Percentiles rank a stretch among this genome's conserved stretches.
Conservation (phyloP, 2,888 invertebrate species). For the Yponomeuta malinellus region DNA sequence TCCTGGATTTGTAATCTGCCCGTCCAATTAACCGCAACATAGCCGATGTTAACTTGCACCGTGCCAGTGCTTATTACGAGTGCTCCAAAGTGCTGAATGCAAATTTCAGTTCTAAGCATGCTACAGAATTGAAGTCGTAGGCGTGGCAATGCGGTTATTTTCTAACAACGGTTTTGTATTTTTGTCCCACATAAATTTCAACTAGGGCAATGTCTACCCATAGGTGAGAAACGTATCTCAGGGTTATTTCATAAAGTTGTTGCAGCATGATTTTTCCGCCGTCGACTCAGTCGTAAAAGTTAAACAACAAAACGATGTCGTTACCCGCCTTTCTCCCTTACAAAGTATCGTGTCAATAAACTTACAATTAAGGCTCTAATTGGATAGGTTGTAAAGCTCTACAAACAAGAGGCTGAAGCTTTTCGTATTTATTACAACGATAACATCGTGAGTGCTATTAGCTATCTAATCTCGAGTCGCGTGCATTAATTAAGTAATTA, state of each 20-base stretch:
- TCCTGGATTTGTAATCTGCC: background rate
- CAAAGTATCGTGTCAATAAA: slow-evolving; percentile 11
- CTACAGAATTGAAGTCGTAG: background rate
- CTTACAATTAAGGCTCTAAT: slow-evolving; percentile 13
- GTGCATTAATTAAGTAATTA: slow-evolving; percentile 12
- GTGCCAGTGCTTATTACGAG: background rate
- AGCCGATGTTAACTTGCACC: background rate
- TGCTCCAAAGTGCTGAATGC: background rate
- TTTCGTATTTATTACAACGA: slow-evolving; percentile 6
- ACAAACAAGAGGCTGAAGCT: slow-evolving; percentile 1
- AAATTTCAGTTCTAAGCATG: background rate
- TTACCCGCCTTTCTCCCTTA: slow-evolving; percentile 3
- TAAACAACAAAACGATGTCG: slow-evolving; percentile 10
- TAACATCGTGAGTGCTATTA: slow-evolving; percentile 1
- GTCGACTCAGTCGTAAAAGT: slow-evolving; percentile 7
- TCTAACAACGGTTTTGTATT: too few relatives aligned
- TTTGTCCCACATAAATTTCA: background rate
- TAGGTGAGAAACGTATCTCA: background rate
- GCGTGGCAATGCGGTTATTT: background rate
- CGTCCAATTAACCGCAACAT: background rate
- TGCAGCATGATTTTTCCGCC: slow-evolving; percentile 8
- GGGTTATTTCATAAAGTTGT: slow-evolving; percentile 4
- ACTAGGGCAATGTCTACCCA: background rate
- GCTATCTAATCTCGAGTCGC: slow-evolving; percentile 4
- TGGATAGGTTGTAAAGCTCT: slow-evolving; percentile 9